Base-by-base conservation (phyloP, 2,797 vertebrate species). In the Danio aesculapii region DNA sequence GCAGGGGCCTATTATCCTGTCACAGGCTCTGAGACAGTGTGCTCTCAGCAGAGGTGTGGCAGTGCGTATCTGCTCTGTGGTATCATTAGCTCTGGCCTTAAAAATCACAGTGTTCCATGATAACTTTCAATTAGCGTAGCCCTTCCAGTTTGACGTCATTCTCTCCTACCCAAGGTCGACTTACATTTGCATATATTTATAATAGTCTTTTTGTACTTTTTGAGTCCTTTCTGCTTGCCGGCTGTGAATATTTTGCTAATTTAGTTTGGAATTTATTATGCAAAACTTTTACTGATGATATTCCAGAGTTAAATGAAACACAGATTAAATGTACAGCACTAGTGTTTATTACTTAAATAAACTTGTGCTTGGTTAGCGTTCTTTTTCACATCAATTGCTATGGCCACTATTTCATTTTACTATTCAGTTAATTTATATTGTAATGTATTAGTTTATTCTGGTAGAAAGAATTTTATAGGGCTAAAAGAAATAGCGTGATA, bases 1-100 rank as follows among this genome's bases (percentile, higher is more conserved):
- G 58, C 44, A 78, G 17, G 53, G 74, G 57, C 14, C 66, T 47
- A 82, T 85, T 86, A 84, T 55, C 50, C 63, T 82, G 83, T 86
- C 82, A 84, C 17, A 12, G 57, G 30, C 46, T 12, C 7, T 58
- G 71, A 81, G 58, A 70, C 69, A 53, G 43, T 67, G 58, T 49
- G 41, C 71, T 44, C 59, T 43, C 55, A 70, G 75, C 47, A 61
- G 64, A 81, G 63, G 69, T 80, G 83, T 43, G 73, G 78, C 67
- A 30, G 67, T 58, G 21, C 47, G 30, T 21, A 43, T 41, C 9
- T n/a, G 41, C 16, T 69, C 47, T 62, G 12, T 69, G 55, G 21
- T 75, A 75, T 74, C 47, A 81, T 85, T 85, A 85, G 55, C 67
- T 62, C 62, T 44, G 50, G 16, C 14, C 49, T 53, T 47, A 62